Evolutionary conservation across 2,888 invertebrate genomes (phyloP).

Genomic region (Archaeoteleia sp.): DNA sequence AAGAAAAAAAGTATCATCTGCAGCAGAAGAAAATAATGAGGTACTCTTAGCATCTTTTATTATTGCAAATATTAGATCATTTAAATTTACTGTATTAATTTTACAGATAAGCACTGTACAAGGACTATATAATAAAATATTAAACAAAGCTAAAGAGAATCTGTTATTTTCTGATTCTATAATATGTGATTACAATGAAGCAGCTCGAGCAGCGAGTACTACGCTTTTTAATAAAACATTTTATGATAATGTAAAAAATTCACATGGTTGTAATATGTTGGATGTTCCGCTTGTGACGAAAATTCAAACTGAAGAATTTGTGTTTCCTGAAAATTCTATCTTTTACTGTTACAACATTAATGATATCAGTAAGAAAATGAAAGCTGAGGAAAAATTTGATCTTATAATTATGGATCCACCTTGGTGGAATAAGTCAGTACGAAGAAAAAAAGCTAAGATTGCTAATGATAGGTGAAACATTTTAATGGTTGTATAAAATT

Average conservation of each 20-base stretch:
- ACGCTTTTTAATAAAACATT: conserved; percentile 73
- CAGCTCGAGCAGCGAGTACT: conserved; percentile 69
- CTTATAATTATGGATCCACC: conserved; percentile 94
- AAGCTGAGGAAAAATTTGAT: conserved; percentile 80
- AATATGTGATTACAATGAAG: conserved; percentile 67
- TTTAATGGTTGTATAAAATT: conserved; percentile 4
- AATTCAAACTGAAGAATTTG: conserved; percentile 76
- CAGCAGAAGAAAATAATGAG: neutral
- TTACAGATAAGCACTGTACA: conserved; percentile 66
- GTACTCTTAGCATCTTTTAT: conserved; percentile 12
- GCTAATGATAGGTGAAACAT: conserved; percentile 78
- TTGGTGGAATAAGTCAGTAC: conserved; percentile 96
- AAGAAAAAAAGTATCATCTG: conserved; percentile 55
- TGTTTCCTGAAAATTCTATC: conserved; percentile 81
- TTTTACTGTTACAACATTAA: conserved; percentile 83
- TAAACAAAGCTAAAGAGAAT: conserved; percentile 56
- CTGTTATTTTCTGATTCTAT: conserved; percentile 58
- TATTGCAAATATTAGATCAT: neutral
- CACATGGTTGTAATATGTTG: conserved; percentile 79
- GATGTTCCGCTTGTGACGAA: conserved; percentile 76
- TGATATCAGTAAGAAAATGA: conserved; percentile 77
- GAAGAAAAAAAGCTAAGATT: conserved; percentile 82
- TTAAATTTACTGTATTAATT: conserved; percentile 14
- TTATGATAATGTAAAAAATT: conserved; percentile 60
- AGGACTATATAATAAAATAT: conserved; percentile 58